Evolutionary conservation across 2,113 vertebrate genomes (phyloP), one percentile per base, ranked within the genome.

Genomic region (Centropus bengalensis): DNA sequence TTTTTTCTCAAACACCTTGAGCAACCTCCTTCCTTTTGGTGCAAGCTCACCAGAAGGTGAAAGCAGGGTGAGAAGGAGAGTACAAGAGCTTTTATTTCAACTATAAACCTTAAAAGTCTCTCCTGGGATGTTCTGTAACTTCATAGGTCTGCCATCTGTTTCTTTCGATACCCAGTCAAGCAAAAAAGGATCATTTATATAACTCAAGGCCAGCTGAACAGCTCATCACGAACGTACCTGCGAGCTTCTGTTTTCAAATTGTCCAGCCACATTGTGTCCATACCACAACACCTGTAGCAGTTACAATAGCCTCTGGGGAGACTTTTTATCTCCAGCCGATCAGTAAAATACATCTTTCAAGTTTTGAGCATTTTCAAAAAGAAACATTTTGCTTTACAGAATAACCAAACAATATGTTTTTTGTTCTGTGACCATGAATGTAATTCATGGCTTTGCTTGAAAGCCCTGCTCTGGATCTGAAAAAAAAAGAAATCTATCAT

Each of bases 301-400:
- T 82, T 59, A 6, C 22, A 54, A 36, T 2, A 93, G 4, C n/a
- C 32, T 64, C 59, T 56, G 11, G 56, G 49, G 42, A 66, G 23
- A 44, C 74, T 62, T 80, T 78, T 64, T 83, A 10, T 47, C 73
- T 68, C 33, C 28, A 81, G 73, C 10, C 52, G 21, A 78, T 86
- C 68, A 70, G 67, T 28, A 59, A 89, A 93, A 89, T 70, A 21
- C 12, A 36, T 70, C 62, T 79, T 77, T 16, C 14, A 58, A 74
- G 55, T 55, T 95, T 82, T 77, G 70, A 92, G 44, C 55, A 83
- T 63, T 68, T 86, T 82, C 87, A 73, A 15, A 64, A 89, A 76
- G 88, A 89, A 92, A 67, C 68, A 63, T 84, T 93, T 89, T 89
- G 54, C 49, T 62, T 89, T 89, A 87, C 38, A 73, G 70, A 82